Evolutionary conservation across 2,888 invertebrate genomes (phyloP).

Genomic region (Trachelus stipa): DNA sequence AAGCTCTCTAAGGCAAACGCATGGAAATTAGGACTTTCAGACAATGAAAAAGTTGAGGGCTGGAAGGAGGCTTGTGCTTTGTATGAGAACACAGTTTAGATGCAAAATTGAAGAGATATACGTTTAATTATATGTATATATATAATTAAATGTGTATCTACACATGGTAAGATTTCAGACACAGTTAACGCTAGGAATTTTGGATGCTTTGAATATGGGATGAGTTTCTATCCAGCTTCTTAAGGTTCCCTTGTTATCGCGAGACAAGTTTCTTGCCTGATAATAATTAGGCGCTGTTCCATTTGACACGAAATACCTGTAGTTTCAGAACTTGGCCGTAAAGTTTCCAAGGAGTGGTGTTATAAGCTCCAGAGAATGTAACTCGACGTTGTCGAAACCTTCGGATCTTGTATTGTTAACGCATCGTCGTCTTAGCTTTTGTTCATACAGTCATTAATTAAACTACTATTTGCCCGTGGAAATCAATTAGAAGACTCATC

Average conservation of each 20-base stretch:
- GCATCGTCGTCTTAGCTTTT: conserved; percentile 15
- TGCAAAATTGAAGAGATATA: no score
- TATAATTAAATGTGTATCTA: not conserved
- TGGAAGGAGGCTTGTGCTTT: not conserved
- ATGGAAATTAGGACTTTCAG: not conserved
- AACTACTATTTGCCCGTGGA: conserved; percentile 30
- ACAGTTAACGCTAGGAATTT: not conserved
- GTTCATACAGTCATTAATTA: conserved; percentile 47
- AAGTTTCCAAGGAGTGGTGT: conserved; percentile 55
- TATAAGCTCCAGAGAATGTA: conserved; percentile 33
- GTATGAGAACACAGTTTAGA: no score
- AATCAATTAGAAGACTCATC: not conserved
- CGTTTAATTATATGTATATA: no score
- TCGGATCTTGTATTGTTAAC: conserved; percentile 38
- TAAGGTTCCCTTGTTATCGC: conserved; percentile 47
- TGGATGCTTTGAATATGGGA: not conserved
- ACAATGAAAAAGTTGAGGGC: not conserved
- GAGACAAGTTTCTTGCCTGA: conserved; percentile 59
- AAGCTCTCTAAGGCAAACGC: not conserved
- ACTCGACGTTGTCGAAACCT: conserved; percentile 14
- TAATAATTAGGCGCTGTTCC: conserved; percentile 59
- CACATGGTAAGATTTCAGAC: not conserved
- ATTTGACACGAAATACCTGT: conserved; percentile 51
- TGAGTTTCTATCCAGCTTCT: not conserved
- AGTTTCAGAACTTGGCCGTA: conserved; percentile 44